A percentile compares a stretch with the other conserved stretches of the same genome.
These are phyloP conservation scores for Oreonectes daqikongensis DNA, from an alignment of 2,797 vertebrate species.

Conservation along the genomic window DNA sequence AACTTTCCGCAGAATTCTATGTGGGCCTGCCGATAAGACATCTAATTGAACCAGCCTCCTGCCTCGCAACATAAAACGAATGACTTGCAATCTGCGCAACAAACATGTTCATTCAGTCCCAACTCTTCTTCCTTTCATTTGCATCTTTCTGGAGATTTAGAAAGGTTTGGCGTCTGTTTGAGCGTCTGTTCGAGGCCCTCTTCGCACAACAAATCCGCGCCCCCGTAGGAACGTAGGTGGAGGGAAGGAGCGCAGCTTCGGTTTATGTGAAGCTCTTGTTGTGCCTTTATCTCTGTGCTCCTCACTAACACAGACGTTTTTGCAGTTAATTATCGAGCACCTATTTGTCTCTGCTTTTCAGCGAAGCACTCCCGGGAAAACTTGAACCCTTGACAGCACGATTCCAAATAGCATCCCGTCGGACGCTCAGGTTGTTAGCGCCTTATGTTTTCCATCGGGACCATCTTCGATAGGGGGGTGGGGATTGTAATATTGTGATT, in stretches of 20 bases:
- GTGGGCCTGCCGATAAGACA: constrained; percentile 13
- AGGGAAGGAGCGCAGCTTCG: not conserved
- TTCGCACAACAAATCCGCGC: constrained; percentile 6
- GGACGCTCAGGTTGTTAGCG: constrained; percentile 18
- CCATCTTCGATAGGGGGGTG: constrained; percentile 7
- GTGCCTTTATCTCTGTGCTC: constrained; percentile 6
- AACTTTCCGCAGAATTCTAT: not conserved
- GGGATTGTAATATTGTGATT: constrained; percentile 20
- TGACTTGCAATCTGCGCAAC: not conserved
- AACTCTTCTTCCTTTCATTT: constrained; percentile 27
- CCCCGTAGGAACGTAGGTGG: constrained; percentile 34
- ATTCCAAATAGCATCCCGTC: constrained; percentile 32
- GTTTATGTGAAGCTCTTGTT: constrained; percentile 9
- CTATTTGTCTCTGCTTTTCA: constrained; percentile 17
- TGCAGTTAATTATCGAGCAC: constrained; percentile 33
- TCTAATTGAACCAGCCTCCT: constrained; percentile 2
- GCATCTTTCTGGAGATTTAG: constrained; percentile 40
- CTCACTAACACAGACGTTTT: constrained; percentile 3
- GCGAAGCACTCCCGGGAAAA: constrained; percentile 14
- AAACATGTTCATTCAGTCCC: constrained; percentile 17
- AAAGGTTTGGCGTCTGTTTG: constrained; percentile 17
- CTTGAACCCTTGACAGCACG: not conserved
- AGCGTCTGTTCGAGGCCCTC: constrained; percentile 27
- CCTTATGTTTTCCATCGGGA: constrained; percentile 35
- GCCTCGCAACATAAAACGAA: constrained; percentile 12